Percentiles rank a stretch among this genome's conserved stretches.
These are phyloP conservation scores for Chaenodraco wilsoni DNA, from an alignment of 2,797 vertebrate species.

Conservation along the genomic window DNA sequence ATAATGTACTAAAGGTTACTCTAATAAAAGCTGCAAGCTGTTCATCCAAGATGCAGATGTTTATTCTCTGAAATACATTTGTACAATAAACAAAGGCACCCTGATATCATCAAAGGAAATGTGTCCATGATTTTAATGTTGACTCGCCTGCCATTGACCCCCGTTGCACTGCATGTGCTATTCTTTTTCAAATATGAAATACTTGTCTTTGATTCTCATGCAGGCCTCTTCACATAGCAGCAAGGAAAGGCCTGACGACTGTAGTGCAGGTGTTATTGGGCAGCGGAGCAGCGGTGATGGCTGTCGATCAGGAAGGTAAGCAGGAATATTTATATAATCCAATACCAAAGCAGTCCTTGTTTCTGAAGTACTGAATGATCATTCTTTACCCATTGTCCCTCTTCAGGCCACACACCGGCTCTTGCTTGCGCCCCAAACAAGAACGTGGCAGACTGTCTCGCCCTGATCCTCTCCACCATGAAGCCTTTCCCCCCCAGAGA, in stretches of 20 bases:
- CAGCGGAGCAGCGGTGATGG: conserved; percentile 95
- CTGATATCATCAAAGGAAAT: background rate
- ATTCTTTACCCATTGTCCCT: conserved; percentile 18
- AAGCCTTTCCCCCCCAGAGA: conserved; percentile 97
- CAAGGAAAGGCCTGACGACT: conserved; percentile 93
- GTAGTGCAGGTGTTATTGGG: conserved; percentile 96
- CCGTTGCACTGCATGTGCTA: background rate
- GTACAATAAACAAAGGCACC: background rate
- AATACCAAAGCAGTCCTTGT: background rate
- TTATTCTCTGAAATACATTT: background rate
- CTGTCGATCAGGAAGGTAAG: conserved; percentile 94
- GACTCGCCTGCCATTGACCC: background rate
- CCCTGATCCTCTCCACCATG: conserved; percentile 99
- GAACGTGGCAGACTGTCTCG: conserved; percentile 96
- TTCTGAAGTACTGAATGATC: too few relatives aligned
- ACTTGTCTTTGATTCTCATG: conserved; percentile 4
- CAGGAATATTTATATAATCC: background rate
- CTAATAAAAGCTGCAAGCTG: background rate
- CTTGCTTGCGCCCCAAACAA: conserved; percentile 97
- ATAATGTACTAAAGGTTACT: background rate
- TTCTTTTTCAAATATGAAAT: background rate
- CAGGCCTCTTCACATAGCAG: conserved; percentile 97
- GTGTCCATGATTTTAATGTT: background rate
- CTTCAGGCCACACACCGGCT: conserved; percentile 93
- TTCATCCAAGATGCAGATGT: background rate